Evolutionary conservation across 2,797 vertebrate genomes (phyloP).

Genomic region (Pseudotriccus pelzelni): DNA sequence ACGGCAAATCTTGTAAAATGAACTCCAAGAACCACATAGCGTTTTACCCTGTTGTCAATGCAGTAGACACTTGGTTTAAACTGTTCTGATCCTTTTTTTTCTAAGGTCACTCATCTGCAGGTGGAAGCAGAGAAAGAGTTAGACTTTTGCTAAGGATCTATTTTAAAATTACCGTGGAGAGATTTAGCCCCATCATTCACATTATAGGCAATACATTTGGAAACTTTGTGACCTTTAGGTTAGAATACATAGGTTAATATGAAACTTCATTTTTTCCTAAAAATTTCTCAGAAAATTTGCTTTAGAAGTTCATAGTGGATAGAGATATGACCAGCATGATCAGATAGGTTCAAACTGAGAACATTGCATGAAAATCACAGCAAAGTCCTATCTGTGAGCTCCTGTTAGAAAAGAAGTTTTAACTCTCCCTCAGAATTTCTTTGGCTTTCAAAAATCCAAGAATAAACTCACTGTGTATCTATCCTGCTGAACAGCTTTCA

Average conservation of each 20-base stretch:
- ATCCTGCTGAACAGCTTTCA: not conserved
- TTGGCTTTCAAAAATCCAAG: not conserved
- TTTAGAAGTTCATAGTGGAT: not conserved
- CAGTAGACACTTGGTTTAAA: constrained; percentile 19
- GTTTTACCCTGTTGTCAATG: constrained; percentile 22
- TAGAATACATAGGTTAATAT: not conserved
- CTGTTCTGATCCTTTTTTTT: not conserved
- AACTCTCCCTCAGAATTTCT: not conserved
- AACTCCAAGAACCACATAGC: not conserved
- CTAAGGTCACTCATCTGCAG: not conserved
- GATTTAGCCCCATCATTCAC: not conserved
- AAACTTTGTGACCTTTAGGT: not conserved
- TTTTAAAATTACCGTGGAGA: not conserved
- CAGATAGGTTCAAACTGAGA: not conserved
- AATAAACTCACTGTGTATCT: not conserved
- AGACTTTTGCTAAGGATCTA: not conserved
- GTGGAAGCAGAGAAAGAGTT: not conserved
- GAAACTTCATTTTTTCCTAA: not conserved
- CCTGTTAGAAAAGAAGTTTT: not conserved
- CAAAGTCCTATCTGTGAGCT: not conserved
- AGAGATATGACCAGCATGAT: not conserved
- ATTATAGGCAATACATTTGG: not conserved
- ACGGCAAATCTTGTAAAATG: constrained; percentile 2
- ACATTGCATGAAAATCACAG: not conserved
- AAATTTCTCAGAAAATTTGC: not conserved